Conservation (phyloP, 1,140 invertebrate genomes). For the Doryteuthis pealeii region DNA sequence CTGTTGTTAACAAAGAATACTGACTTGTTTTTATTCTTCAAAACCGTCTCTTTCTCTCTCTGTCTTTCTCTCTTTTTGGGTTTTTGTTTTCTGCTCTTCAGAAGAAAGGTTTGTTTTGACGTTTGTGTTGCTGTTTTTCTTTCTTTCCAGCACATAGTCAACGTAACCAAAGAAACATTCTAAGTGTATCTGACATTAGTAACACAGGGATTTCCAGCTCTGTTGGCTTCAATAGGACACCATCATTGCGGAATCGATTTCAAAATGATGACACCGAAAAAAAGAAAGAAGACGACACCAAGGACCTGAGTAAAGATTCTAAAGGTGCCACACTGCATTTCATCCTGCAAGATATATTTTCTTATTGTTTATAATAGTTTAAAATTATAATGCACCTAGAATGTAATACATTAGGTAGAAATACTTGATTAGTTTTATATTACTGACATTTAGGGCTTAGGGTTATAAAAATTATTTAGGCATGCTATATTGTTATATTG, state of each 20-base stretch:
- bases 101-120: too few species aligned
- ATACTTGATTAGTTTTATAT: too few species aligned
- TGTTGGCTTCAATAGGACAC: slow-evolving; percentile 5
- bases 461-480: too few species aligned
- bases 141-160: slow-evolving; percentile 5
- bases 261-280: slow-evolving; percentile 12
- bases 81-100: too few species aligned
- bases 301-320: slow-evolving; percentile 6
- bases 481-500: too few species aligned
- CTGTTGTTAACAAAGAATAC: too few species aligned
- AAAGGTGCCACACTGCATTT: not conserved
- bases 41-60: too few species aligned
- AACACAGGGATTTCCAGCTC: not conserved
- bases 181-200: slow-evolving; percentile 13
- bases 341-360: not conserved
- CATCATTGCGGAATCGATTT: slow-evolving; percentile 14
- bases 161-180: slow-evolving; percentile 13
- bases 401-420: too few species aligned
- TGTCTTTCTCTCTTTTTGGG: too few species aligned
- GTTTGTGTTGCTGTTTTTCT: not conserved
- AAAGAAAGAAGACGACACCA: slow-evolving; percentile 12
- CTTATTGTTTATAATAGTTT: not conserved
- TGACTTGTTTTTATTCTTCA: too few species aligned
- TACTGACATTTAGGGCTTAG: too few species aligned
- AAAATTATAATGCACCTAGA: too few species aligned